These are phyloP conservation scores for Lissonota sp. DNA, from an alignment of 2,888 invertebrate species.

Conservation along the genomic window DNA sequence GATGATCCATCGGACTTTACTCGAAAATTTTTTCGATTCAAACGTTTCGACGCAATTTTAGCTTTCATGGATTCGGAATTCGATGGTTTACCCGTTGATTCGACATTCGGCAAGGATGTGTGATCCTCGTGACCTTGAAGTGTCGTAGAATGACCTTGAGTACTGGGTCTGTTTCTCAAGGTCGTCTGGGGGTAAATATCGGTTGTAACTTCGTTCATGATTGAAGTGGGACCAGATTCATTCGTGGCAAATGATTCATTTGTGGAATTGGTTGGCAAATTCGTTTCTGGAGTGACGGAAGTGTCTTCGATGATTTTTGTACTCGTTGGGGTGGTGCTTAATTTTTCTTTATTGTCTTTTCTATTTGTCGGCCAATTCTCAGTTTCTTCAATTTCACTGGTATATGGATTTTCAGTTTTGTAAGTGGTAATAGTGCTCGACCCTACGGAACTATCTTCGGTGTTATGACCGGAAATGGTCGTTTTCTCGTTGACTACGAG, in stretches of 20 bases:
- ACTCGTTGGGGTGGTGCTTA: neutral
- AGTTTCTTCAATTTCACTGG: constrained; percentile 16
- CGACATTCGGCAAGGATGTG: neutral
- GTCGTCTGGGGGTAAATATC: constrained; percentile 12
- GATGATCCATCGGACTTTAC: neutral
- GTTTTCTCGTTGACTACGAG: neutral
- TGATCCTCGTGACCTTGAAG: neutral
- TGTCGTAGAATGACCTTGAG: neutral
- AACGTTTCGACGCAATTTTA: neutral
- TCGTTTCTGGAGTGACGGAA: neutral
- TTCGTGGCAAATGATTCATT: neutral
- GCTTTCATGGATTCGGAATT: neutral
- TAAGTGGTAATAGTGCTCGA: neutral
- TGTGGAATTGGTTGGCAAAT: constrained; percentile 1
- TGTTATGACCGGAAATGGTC: neutral
- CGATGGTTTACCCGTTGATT: neutral
- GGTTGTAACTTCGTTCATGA: neutral
- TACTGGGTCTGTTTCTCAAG: neutral
- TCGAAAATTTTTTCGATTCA: neutral
- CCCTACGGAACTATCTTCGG: neutral
- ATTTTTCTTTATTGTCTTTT: neutral
- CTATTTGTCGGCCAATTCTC: neutral
- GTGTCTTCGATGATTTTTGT: neutral
- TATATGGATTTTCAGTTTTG: constrained; percentile 1
- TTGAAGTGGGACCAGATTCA: neutral